Conservation (phyloP, 2,113 vertebrate species). For the Hiodon tergisus region DNA sequence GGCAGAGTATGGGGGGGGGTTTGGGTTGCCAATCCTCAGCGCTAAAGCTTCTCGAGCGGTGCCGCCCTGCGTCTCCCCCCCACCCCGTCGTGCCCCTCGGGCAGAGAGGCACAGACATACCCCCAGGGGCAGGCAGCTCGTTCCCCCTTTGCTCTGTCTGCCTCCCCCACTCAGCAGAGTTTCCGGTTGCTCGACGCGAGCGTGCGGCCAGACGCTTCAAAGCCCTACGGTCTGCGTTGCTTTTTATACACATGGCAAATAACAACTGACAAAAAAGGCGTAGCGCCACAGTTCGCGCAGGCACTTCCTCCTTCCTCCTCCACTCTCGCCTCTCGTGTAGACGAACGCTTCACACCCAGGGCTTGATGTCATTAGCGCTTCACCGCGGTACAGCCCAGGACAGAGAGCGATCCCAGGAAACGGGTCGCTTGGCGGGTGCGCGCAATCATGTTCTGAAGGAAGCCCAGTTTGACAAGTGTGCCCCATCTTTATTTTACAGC, state of each 20-base stretch:
- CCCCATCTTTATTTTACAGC: too few species aligned
- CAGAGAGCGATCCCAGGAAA: too few species aligned
- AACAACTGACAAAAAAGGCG: not conserved
- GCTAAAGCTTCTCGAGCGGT: constrained; percentile 46
- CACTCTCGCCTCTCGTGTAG: too few species aligned
- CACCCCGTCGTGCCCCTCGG: constrained; percentile 44
- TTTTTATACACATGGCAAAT: constrained; percentile 5
- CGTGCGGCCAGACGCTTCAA: not conserved
- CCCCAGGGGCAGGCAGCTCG: not conserved
- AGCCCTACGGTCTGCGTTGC: not conserved
- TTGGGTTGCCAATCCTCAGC: too few species aligned
- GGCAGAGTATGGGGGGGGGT: too few species aligned
- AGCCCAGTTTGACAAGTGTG: too few species aligned
- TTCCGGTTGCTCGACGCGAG: constrained; percentile 4
- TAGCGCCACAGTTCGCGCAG: not conserved
- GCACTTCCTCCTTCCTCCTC: not conserved
- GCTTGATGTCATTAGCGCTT: not conserved
- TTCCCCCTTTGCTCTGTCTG: not conserved
- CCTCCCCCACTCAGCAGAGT: not conserved
- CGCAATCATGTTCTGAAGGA: too few species aligned
- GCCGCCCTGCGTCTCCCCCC: constrained; percentile 52
- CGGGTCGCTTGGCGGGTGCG: too few species aligned
- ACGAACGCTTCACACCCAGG: too few species aligned
- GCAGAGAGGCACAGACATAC: not conserved
- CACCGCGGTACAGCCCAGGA: too few species aligned